Conservation (phyloP, 2,888 invertebrate species). For the Amphipoea oculea region DNA sequence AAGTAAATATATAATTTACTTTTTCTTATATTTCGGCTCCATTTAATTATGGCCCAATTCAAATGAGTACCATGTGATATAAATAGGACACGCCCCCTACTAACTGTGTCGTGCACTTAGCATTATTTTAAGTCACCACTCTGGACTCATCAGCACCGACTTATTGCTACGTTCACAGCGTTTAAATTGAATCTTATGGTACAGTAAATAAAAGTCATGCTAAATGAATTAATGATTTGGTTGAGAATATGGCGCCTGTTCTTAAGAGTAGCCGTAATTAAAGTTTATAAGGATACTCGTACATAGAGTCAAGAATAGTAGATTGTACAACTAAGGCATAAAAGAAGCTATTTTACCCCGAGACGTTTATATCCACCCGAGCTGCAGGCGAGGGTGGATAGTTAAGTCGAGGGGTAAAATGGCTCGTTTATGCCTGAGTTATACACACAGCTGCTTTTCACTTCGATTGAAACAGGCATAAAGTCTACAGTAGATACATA, state of each 20-base stretch:
- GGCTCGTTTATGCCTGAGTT: no score
- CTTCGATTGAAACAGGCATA: no score
- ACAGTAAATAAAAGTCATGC: not conserved
- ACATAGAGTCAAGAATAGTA: constrained; percentile 43
- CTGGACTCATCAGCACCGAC: constrained; percentile 24
- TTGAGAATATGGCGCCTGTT: constrained; percentile 36
- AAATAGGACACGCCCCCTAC: constrained; percentile 47
- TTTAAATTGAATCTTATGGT: not conserved
- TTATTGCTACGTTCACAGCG: not conserved
- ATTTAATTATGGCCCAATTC: constrained; percentile 34
- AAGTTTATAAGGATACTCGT: constrained; percentile 30
- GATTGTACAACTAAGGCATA: no score
- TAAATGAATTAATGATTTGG: not conserved
- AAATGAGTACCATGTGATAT: constrained; percentile 21
- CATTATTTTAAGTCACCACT: constrained; percentile 52
- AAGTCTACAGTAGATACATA: no score
- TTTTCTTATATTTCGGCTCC: not conserved
- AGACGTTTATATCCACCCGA: no score
- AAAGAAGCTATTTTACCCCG: no score
- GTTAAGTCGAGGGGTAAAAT: no score
- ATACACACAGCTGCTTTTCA: no score
- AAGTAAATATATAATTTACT: not conserved
- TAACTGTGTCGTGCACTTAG: constrained; percentile 48
- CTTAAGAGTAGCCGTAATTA: constrained; percentile 50
- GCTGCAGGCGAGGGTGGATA: no score